These are phyloP conservation scores for Heteropelma amictum DNA, from an alignment of 2,888 invertebrate species.

Conservation along the genomic window DNA sequence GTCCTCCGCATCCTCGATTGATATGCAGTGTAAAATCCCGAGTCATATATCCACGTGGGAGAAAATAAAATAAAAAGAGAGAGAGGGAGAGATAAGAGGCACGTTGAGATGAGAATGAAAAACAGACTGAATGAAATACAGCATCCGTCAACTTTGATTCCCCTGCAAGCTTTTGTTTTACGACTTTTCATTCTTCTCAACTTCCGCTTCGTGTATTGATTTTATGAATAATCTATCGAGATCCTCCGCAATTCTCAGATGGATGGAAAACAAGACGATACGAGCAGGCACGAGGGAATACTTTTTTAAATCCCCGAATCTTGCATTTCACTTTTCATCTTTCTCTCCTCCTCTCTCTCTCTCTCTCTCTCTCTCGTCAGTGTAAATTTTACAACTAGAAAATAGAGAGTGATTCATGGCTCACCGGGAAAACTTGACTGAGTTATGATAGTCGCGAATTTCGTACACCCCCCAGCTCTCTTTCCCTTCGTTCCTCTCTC, in stretches of 20 bases:
- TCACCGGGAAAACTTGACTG: conserved; percentile 53
- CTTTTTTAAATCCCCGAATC: too few species aligned
- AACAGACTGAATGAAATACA: too few species aligned
- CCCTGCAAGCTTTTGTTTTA: too few species aligned
- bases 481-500: conserved; percentile 9
- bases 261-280: too few species aligned
- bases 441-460: conserved; percentile 49
- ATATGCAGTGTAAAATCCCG: conserved; percentile 1
- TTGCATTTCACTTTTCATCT: too few species aligned
- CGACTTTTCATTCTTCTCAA: too few species aligned
- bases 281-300: too few species aligned
- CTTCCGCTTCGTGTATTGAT: too few species aligned
- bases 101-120: background rate
- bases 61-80: background rate
- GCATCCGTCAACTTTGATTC: too few species aligned
- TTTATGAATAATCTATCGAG: too few species aligned
- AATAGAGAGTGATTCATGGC: conserved; percentile 53
- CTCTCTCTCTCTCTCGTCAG: conserved; percentile 23
- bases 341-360: background rate
- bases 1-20: background rate
- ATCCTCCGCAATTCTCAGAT: too few species aligned
- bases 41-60: too few species aligned
- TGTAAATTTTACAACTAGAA: conserved; percentile 47
- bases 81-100: background rate
- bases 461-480: conserved; percentile 35